A percentile compares a stretch with the other conserved stretches of the same genome.
Conservation (phyloP, 2,113 vertebrate species). For the Clarias batrachus region DNA sequence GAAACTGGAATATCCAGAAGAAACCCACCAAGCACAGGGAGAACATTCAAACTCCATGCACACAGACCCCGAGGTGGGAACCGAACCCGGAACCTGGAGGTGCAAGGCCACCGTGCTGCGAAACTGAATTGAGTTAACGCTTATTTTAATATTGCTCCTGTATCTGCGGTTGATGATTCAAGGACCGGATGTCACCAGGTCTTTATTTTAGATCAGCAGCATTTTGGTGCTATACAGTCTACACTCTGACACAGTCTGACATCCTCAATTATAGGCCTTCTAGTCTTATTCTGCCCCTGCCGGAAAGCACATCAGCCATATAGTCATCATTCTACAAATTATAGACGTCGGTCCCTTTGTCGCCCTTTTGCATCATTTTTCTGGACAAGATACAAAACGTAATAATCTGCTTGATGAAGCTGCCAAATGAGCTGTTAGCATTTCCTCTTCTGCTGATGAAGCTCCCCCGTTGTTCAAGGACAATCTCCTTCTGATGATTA, state of each 20-base stretch:
- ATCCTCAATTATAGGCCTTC: not conserved
- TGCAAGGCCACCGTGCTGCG: too few relatives aligned
- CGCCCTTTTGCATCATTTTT: not conserved
- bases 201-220: not conserved
- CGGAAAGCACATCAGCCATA: not conserved
- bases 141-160: not conserved
- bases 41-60: too few relatives aligned
- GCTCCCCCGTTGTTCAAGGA: not conserved
- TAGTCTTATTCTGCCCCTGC: not conserved
- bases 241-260: not conserved
- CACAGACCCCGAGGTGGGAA: too few relatives aligned
- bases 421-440: not conserved
- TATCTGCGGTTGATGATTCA: not conserved
- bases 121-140: not conserved
- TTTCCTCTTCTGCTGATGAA: conserved; percentile 5
- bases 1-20: too few relatives aligned
- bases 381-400: not conserved
- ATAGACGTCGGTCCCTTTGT: not conserved
- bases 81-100: too few relatives aligned
- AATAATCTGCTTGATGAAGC: conserved; percentile 8
- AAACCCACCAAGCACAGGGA: too few relatives aligned
- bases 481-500: not conserved
- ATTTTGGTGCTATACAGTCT: not conserved
- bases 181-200: not conserved
- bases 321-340: not conserved